A percentile compares a stretch with the other conserved stretches of the same genome.
Conservation (phyloP, 1,140 invertebrate species). For the Brachionus paranguensis region DNA sequence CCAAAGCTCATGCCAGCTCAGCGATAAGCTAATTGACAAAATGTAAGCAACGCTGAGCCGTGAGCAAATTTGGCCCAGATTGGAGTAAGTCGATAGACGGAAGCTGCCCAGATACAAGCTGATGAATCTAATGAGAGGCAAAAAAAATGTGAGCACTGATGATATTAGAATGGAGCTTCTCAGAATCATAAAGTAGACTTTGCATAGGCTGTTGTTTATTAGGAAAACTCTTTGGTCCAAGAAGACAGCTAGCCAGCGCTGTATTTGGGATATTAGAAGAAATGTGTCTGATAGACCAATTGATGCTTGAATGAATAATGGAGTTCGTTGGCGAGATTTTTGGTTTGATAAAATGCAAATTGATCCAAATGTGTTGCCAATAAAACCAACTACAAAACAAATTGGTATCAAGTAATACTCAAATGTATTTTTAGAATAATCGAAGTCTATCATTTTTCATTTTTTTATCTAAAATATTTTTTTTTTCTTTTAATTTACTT, state of each 20-base stretch:
- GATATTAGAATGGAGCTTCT: constrained; percentile 9
- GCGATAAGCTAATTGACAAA: not conserved
- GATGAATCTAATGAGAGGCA: not conserved
- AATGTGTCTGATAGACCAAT: not conserved
- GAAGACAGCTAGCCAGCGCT: not conserved
- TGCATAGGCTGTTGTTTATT: not conserved
- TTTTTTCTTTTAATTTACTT: not conserved
- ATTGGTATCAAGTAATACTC: not conserved
- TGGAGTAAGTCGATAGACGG: not conserved
- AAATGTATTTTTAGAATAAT: not conserved
- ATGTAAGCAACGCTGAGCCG: not conserved
- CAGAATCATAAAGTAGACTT: constrained; percentile 24
- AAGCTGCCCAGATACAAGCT: not conserved
- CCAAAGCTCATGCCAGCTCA: constrained; percentile 14
- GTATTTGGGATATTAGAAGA: not conserved
- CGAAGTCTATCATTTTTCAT: not conserved
- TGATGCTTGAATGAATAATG: not conserved
- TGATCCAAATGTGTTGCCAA: constrained; percentile 7
- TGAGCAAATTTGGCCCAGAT: constrained; percentile 2
- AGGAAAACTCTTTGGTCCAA: not conserved
- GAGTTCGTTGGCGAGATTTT: not conserved
- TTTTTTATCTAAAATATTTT: not conserved
- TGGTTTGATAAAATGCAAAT: not conserved
- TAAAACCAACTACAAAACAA: not conserved
- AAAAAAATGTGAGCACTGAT: not conserved